phyloP scores from a whole-genome alignment of 2,888 invertebrate genomes.

The Ditylenchus weischeri region DNA sequence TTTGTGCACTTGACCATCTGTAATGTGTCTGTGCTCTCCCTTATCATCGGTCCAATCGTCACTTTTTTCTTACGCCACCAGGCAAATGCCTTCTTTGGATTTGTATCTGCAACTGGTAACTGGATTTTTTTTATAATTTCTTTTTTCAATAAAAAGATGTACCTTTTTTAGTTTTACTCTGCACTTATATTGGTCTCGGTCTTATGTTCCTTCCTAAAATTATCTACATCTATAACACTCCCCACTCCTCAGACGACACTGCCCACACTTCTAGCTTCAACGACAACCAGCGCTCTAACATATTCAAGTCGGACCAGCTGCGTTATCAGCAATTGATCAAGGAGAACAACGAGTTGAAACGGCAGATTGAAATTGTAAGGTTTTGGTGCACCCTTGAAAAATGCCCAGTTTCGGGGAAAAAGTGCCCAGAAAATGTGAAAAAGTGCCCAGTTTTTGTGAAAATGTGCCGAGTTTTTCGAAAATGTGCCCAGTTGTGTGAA shows the following conservation, averaged over 20 bases:
- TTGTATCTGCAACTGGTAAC: slow-evolving; percentile 75
- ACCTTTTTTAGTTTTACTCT: slow-evolving; percentile 76
- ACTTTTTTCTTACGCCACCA: slow-evolving; percentile 94
- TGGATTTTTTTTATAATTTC: no score
- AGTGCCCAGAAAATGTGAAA: no score
- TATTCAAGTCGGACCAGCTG: slow-evolving; percentile 69
- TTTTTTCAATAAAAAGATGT: no score
- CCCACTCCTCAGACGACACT: slow-evolving; percentile 38
- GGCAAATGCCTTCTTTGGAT: slow-evolving; percentile 94
- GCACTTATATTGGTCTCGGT: slow-evolving; percentile 96
- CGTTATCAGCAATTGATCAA: slow-evolving; percentile 82
- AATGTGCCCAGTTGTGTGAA: no score
- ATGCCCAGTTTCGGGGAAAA: no score
- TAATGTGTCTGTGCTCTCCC: slow-evolving; percentile 93
- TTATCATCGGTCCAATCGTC: slow-evolving; percentile 90
- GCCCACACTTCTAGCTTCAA: slow-evolving; percentile 15
- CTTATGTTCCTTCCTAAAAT: slow-evolving; percentile 97
- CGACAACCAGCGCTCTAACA: slow-evolving; percentile 19
- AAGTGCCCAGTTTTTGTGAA: no score
- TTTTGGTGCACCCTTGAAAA: no score
- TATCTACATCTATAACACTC: slow-evolving; percentile 68
- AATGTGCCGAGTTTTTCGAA: background rate
- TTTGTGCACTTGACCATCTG: slow-evolving; percentile 99
- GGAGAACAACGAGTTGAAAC: slow-evolving; percentile 93
- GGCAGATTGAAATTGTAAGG: slow-evolving; percentile 69